Percentiles rank a stretch among this genome's conserved stretches.
These are phyloP conservation scores for Agrilus cyanescens DNA, from an alignment of 2,888 invertebrate species.

Conservation along the genomic window DNA sequence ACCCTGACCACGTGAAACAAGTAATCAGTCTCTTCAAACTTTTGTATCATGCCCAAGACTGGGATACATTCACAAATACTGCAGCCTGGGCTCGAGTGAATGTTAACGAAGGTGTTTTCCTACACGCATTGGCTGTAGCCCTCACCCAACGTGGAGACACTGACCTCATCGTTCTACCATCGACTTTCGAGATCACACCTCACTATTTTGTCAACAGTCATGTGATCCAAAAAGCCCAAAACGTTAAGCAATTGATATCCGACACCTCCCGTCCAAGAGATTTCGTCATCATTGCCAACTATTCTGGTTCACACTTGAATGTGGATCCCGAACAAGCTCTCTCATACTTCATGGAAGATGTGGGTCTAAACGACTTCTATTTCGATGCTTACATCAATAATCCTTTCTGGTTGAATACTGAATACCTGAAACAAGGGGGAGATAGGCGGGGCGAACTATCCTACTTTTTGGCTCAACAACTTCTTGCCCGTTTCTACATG, in stretches of 20 bases:
- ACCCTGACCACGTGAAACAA: constrained; percentile 49
- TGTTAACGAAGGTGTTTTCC: constrained; percentile 58
- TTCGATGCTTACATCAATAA: constrained; percentile 48
- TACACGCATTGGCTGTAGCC: constrained; percentile 51
- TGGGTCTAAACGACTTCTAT: constrained; percentile 51
- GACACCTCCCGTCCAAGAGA: constrained; percentile 19
- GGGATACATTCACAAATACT: constrained; percentile 54
- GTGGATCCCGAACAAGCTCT: constrained; percentile 44
- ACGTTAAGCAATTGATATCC: constrained; percentile 42
- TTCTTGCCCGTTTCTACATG: constrained; percentile 56
- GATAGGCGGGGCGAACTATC: constrained; percentile 45
- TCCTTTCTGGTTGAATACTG: constrained; percentile 51
- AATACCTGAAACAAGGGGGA: constrained; percentile 26
- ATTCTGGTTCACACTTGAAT: constrained; percentile 37
- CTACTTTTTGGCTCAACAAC: constrained; percentile 53
- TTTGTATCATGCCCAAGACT: constrained; percentile 59
- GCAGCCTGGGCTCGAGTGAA: constrained; percentile 55
- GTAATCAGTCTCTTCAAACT: constrained; percentile 52
- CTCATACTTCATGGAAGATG: constrained; percentile 54
- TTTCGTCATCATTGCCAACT: constrained; percentile 34
- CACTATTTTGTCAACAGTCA: constrained; percentile 57
- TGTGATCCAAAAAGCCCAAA: constrained; percentile 52
- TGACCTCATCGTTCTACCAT: constrained; percentile 52
- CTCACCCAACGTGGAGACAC: constrained; percentile 52
- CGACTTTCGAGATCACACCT: constrained; percentile 62